A percentile compares a stretch with the other conserved stretches of the same genome.
Evolutionary conservation across 2,797 vertebrate genomes (phyloP).

Genomic region (Cuniculus paca): DNA sequence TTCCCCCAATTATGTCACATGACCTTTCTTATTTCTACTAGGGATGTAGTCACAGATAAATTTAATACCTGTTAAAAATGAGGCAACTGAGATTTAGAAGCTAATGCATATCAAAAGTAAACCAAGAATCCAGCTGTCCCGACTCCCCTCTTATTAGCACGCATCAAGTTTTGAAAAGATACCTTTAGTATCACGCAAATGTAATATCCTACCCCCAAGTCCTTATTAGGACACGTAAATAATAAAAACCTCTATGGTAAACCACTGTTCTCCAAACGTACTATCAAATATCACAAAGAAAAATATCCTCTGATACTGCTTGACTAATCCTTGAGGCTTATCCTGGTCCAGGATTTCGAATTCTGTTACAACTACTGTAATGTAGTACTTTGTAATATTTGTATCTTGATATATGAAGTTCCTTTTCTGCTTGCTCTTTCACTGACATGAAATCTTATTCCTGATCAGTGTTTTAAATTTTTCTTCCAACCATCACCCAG

Average conservation of each 20-base stretch:
- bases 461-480: background rate
- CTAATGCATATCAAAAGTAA: background rate
- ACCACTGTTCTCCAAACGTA: background rate
- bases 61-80: background rate
- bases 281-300: background rate
- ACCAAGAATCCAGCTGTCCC: background rate
- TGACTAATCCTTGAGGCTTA: background rate
- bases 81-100: background rate
- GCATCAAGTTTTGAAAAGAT: background rate
- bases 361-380: background rate
- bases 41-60: background rate
- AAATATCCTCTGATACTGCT: background rate
- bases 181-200: background rate
- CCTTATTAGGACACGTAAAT: background rate
- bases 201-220: background rate
- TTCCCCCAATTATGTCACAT: background rate
- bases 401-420: conserved; percentile 4
- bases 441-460: conserved; percentile 17
- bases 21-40: background rate
- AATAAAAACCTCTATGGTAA: conserved; percentile 10
- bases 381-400: background rate
- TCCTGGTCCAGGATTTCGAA: background rate
- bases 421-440: conserved; percentile 9
- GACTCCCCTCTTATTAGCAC: background rate
- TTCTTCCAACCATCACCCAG: background rate